Base-by-base conservation (phyloP, 2,113 vertebrate species). In the Ceratotherium simum region DNA sequence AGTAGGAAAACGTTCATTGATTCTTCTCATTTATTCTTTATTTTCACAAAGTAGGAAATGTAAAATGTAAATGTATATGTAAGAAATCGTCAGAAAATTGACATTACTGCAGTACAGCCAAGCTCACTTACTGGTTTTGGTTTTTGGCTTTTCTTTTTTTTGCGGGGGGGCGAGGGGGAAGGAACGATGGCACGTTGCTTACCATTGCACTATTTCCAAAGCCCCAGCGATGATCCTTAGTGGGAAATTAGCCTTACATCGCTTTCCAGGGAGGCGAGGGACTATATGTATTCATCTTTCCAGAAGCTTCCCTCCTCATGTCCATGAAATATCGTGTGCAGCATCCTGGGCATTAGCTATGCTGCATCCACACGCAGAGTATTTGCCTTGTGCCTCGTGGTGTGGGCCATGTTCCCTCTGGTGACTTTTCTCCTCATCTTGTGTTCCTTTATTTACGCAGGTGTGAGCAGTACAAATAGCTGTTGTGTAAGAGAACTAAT, bases 401-500 rank as follows among this genome's bases (percentile, higher is more conserved):
- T 65, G 13, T 65, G 76, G 76, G 39, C 87, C 51, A 0, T 21
- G 7, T 62, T 78, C 51, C 90, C 42, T 56, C 54, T 8, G 33
- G 42, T 64, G 62, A 69, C 83, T 87, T 89, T 86, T 33, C 67
- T 94, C 54, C 58, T 86, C 39, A 2, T 62, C 65, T 60, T 92
- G 42, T 31, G 20, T 36, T 81, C 60, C 89, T 93, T 88, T 81
- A 39, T 78, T 95, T 81, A 60, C 2, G 2, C 82, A 91, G 72
- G 51, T 69, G 27, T 89, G 48, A 92, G n/a, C 25, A 64, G 36
- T 64, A 39, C 62, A 70, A 58, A 82, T 48, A 72, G 21, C 90
- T 84, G 46, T 88, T 95, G 33, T 92, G 36, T 88, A 94, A 97
- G 65, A 96, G 51, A 94, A 79, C 16, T 89, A 27, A 73, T 90